Evolutionary conservation across 2,888 invertebrate species (phyloP).

Genomic region (Drosophila buzzatii): DNA sequence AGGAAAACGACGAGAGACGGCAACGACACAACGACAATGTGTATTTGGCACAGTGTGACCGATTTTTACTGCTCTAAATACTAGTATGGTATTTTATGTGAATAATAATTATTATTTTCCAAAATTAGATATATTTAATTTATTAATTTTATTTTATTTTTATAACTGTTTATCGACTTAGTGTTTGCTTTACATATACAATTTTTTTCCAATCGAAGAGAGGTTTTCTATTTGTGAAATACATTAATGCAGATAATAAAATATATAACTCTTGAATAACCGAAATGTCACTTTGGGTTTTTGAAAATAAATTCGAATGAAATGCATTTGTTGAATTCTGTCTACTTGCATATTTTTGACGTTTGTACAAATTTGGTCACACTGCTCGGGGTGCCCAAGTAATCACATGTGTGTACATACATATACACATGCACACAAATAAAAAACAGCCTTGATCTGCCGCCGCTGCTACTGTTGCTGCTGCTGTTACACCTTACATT

Average conservation of each 20-base stretch:
- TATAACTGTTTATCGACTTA: neutral
- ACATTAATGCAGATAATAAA: neutral
- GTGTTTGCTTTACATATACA: neutral
- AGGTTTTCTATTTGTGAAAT: neutral
- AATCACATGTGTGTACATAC: conserved; percentile 73
- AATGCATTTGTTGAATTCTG: conserved; percentile 32
- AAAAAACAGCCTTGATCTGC: conserved; percentile 56
- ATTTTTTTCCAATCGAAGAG: neutral
- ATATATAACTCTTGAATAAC: neutral
- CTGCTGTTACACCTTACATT: conserved; percentile 48
- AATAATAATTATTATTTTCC: conserved; percentile 18
- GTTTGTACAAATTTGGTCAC: conserved; percentile 47
- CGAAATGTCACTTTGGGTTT: conserved; percentile 1
- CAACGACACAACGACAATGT: conserved; percentile 55
- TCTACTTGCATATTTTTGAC: conserved; percentile 25
- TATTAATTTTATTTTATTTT: neutral
- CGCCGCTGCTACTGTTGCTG: conserved; percentile 22
- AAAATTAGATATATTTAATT: conserved; percentile 3
- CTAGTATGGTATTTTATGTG: conserved; percentile 49
- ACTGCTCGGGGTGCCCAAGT: conserved; percentile 42
- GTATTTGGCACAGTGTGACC: conserved; percentile 77
- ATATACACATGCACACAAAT: conserved; percentile 20
- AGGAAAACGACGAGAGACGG: conserved; percentile 33
- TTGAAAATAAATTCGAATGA: neutral
- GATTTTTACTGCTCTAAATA: conserved; percentile 50